Conservation (phyloP, 1,140 invertebrate genomes). For the Drosophila arawakana region DNA sequence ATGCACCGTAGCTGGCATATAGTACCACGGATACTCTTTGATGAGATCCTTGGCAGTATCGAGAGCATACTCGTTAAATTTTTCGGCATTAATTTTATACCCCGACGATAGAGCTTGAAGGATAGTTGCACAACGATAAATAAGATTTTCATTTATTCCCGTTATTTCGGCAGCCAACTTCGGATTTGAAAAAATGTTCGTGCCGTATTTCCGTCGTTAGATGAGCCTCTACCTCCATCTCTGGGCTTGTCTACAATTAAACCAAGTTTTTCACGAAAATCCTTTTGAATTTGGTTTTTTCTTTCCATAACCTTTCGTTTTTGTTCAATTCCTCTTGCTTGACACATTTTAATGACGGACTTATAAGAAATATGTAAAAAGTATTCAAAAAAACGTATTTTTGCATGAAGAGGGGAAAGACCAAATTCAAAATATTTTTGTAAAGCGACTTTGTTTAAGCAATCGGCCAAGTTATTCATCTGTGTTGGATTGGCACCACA, state of each 20-base stretch:
- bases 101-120: conserved; percentile 18
- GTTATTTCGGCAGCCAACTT: not conserved
- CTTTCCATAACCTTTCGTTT: conserved; percentile 7
- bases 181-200: conserved; percentile 6
- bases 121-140: conserved; percentile 9
- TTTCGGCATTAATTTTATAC: conserved; percentile 15
- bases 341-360: conserved; percentile 11
- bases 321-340: not conserved
- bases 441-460: not conserved
- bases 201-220: too few relatives aligned
- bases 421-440: conserved; percentile 11
- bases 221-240: not conserved
- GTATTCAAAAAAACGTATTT: conserved; percentile 1
- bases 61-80: conserved; percentile 19
- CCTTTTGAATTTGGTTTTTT: conserved; percentile 6
- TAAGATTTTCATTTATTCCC: conserved; percentile 5
- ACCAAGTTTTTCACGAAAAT: conserved; percentile 3
- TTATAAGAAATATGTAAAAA: not conserved
- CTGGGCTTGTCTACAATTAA: conserved; percentile 8
- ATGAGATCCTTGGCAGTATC: conserved; percentile 8
- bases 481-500: conserved; percentile 13
- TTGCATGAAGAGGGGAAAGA: conserved; percentile 5
- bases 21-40: conserved; percentile 10
- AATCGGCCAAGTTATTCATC: conserved; percentile 4
- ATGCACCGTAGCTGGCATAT: conserved; percentile 2